phyloP scores from a whole-genome alignment of 2,888 invertebrate genomes.

The Hesperia comma region DNA sequence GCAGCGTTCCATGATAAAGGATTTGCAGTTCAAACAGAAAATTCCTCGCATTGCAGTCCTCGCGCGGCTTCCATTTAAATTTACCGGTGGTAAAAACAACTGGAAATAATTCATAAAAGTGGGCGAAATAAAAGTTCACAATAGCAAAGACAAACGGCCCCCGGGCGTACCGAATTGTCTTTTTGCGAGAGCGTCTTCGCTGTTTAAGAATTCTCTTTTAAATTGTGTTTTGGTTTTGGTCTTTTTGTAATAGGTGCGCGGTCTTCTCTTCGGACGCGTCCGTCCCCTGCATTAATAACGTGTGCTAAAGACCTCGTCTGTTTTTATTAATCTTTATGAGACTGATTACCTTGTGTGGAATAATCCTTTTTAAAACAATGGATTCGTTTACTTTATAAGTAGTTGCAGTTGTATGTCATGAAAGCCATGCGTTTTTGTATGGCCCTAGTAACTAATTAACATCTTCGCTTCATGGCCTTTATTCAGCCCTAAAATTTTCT shows the following conservation, averaged over 20 bases:
- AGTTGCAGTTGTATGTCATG: too few relatives aligned
- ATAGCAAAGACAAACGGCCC: conserved; percentile 81
- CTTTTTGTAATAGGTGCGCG: conserved; percentile 65
- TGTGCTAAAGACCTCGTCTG: conserved; percentile 51
- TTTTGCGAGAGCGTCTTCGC: conserved; percentile 74
- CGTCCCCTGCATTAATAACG: conserved; percentile 72
- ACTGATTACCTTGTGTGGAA: neutral
- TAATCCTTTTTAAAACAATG: neutral
- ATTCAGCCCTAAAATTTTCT: too few relatives aligned
- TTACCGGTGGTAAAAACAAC: conserved; percentile 75
- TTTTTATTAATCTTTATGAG: conserved; percentile 44
- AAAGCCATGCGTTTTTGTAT: too few relatives aligned
- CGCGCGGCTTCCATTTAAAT: conserved; percentile 64
- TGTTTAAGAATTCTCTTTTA: conserved; percentile 82
- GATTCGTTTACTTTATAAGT: too few relatives aligned
- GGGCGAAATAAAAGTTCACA: conserved; percentile 78
- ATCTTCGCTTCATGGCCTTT: too few relatives aligned
- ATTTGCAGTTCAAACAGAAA: conserved; percentile 36
- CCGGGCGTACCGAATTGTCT: conserved; percentile 75
- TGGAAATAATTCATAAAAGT: conserved; percentile 81
- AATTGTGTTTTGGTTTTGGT: conserved; percentile 79
- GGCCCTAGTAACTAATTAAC: too few relatives aligned
- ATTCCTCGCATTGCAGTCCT: conserved; percentile 29
- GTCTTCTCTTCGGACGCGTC: conserved; percentile 71
- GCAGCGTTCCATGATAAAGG: conserved; percentile 19